A percentile compares a stretch with the other conserved stretches of the same genome.
Conservation (phyloP, 92 coral and sea anemone genomes). For the Parazoanthus darwini region DNA sequence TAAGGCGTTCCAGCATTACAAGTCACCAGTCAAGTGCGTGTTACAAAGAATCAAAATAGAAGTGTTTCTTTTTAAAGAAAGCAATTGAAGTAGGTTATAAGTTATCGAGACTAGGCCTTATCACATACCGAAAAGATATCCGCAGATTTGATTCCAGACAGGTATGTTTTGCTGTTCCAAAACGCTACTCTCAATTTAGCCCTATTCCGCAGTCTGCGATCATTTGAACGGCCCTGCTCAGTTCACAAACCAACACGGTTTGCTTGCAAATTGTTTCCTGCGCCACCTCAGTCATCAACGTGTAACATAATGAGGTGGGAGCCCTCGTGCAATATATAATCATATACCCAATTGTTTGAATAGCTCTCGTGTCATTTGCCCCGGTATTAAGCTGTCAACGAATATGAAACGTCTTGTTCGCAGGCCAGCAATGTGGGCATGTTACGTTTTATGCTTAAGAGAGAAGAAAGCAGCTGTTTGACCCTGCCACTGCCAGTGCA, state of each 20-base stretch:
- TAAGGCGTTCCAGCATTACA: not conserved
- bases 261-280: not conserved
- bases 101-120: not conserved
- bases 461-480: conserved; percentile 15
- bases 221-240: not conserved
- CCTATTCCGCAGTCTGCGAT: not conserved
- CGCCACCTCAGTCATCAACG: not conserved
- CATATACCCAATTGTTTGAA: not conserved
- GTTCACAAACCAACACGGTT: not conserved
- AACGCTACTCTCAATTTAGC: not conserved
- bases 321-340: not conserved
- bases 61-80: not conserved
- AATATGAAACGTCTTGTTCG: not conserved
- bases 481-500: conserved; percentile 11
- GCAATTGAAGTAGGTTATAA: not conserved
- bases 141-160: conserved; percentile 19
- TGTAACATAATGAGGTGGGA: not conserved
- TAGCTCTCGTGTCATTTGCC: conserved; percentile 32
- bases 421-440: too few species aligned
- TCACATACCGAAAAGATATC: conserved; percentile 1
- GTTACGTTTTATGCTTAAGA: not conserved
- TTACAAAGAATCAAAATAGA: not conserved
- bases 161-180: not conserved
- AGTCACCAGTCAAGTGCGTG: not conserved
- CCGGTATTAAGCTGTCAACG: conserved; percentile 29